Percentiles rank a stretch among this genome's conserved stretches.
Conservation (phyloP, 2,888 invertebrate species). For the Plutella xylostella region DNA sequence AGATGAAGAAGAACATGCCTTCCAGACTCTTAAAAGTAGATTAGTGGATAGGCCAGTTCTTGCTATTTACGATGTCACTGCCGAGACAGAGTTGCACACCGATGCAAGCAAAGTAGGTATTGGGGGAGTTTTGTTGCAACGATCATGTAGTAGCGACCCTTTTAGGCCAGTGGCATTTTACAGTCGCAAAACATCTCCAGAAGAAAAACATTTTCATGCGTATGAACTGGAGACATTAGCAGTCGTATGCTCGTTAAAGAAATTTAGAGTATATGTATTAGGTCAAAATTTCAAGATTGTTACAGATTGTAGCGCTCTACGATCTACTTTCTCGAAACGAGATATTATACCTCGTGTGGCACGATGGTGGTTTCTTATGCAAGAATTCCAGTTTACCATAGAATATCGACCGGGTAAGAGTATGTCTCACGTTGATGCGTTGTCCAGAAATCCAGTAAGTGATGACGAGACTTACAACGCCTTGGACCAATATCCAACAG, state of each 20-base stretch:
- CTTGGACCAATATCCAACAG: no score
- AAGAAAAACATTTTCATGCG: constrained; percentile 21
- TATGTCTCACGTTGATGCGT: constrained; percentile 21
- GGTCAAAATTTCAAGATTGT: constrained; percentile 10
- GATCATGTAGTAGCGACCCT: not conserved
- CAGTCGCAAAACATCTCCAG: constrained; percentile 18
- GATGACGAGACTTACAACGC: not conserved
- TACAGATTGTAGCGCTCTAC: constrained; percentile 22
- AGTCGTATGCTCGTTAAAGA: constrained; percentile 14
- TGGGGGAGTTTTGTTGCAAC: constrained; percentile 16
- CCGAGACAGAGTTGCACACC: constrained; percentile 20
- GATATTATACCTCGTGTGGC: constrained; percentile 20
- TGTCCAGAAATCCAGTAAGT: constrained; percentile 17
- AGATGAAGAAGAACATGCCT: not conserved
- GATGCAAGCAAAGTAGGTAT: constrained; percentile 21
- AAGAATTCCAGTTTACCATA: constrained; percentile 22
- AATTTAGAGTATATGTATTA: constrained; percentile 19
- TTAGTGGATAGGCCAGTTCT: constrained; percentile 11
- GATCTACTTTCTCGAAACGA: constrained; percentile 18
- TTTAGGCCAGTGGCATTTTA: constrained; percentile 9
- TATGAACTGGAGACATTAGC: constrained; percentile 25
- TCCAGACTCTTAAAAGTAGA: not conserved
- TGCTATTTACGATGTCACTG: constrained; percentile 19
- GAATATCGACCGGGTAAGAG: constrained; percentile 19
- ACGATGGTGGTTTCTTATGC: constrained; percentile 22